Percentiles rank a stretch among this genome's conserved stretches.
These are phyloP conservation scores for Heliothis peltigera DNA, from an alignment of 2,888 invertebrate genomes.

Conservation along the genomic window DNA sequence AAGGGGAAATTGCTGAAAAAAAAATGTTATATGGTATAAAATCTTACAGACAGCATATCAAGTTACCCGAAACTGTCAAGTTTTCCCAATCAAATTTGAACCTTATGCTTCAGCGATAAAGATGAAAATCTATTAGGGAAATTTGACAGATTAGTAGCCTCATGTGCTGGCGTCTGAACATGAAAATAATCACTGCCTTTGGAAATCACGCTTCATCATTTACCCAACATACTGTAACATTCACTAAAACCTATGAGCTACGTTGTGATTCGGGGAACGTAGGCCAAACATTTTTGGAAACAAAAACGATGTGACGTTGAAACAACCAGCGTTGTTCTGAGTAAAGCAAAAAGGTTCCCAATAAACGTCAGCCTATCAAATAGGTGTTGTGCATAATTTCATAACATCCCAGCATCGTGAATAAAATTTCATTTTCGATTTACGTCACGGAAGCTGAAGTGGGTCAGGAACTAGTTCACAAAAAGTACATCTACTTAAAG, in stretches of 20 bases:
- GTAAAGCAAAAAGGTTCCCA: constrained; percentile 39
- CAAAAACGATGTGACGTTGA: neutral
- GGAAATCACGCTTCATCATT: constrained; percentile 6
- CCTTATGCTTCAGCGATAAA: no score
- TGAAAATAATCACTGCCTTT: constrained; percentile 11
- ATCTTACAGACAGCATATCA: no score
- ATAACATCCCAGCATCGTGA: constrained; percentile 39
- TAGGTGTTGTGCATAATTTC: constrained; percentile 45
- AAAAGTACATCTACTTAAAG: constrained; percentile 54
- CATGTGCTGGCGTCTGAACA: no score
- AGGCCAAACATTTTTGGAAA: neutral
- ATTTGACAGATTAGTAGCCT: no score
- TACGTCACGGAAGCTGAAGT: constrained; percentile 60
- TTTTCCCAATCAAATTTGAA: no score
- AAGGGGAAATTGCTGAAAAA: no score
- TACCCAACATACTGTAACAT: no score
- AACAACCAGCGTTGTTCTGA: constrained; percentile 6
- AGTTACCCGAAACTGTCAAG: no score
- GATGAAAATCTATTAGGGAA: no score
- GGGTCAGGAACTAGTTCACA: constrained; percentile 59
- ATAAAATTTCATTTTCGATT: constrained; percentile 58
- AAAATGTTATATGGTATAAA: no score
- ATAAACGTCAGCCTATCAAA: constrained; percentile 44
- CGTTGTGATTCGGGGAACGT: neutral
- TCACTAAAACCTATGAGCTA: neutral